These are phyloP conservation scores for Numenius arquata DNA, from an alignment of 2,113 vertebrate genomes.

Conservation along the genomic window DNA sequence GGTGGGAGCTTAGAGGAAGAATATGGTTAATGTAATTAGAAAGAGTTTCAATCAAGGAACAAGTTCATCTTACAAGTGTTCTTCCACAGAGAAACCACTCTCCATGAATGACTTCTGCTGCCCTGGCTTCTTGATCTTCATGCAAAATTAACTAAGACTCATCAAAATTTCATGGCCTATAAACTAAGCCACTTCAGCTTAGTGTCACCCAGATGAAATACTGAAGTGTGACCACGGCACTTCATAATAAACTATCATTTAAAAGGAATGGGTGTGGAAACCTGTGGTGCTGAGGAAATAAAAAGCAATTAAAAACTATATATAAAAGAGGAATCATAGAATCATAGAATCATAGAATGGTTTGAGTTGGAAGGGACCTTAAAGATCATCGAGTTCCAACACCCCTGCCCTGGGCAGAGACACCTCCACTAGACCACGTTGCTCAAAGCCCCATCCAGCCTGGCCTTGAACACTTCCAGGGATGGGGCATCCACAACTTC, in stretches of 20 bases:
- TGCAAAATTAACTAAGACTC: slow-evolving; percentile 79
- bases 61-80: slow-evolving; percentile 56
- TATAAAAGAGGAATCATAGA: not conserved
- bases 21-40: slow-evolving; percentile 64
- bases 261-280: not conserved
- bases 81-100: slow-evolving; percentile 56
- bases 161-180: slow-evolving; percentile 80
- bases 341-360: no score
- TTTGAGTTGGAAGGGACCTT: no score
- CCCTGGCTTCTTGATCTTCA: slow-evolving; percentile 76
- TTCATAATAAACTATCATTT: slow-evolving; percentile 51
- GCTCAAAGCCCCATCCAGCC: no score
- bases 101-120: slow-evolving; percentile 71
- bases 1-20: slow-evolving; percentile 2
- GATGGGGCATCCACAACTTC: no score
- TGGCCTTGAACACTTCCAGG: no score
- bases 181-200: slow-evolving; percentile 72
- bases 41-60: slow-evolving; percentile 58
- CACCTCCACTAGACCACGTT: no score
- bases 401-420: no score
- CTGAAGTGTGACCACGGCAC: slow-evolving; percentile 60
- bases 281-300: slow-evolving; percentile 10
- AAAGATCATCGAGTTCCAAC: no score
- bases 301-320: not conserved
- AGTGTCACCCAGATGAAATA: slow-evolving; percentile 68